phyloP scores from a whole-genome alignment of 2,888 invertebrate species.

The Drosophila merina region DNA sequence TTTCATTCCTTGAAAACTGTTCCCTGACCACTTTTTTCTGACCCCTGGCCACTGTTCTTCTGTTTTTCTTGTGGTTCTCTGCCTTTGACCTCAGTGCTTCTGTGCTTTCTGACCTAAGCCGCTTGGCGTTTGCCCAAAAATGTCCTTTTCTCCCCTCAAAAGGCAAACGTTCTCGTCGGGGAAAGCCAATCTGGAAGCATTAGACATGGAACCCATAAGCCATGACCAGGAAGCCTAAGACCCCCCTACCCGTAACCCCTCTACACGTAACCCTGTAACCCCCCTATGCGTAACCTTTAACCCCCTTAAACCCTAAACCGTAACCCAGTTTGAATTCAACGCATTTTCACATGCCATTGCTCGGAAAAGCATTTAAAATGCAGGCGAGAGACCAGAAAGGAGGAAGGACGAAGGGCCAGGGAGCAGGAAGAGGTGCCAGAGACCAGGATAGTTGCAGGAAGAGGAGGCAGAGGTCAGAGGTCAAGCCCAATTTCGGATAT shows the following conservation, averaged over 20 bases:
- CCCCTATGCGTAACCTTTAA: neutral
- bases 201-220: conserved; percentile 73
- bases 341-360: conserved; percentile 78
- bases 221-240: conserved; percentile 44
- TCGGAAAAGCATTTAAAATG: conserved; percentile 44
- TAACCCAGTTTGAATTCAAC: conserved; percentile 79
- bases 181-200: conserved; percentile 65
- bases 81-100: conserved; percentile 16
- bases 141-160: neutral
- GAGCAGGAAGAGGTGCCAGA: neutral
- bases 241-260: conserved; percentile 6
- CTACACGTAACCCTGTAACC: conserved; percentile 10
- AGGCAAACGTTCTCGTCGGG: conserved; percentile 4
- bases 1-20: no score
- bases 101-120: neutral
- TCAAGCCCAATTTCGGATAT: conserved; percentile 42
- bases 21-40: neutral
- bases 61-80: no score
- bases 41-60: conserved; percentile 4
- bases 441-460: no score
- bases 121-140: neutral
- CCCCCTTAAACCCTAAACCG: conserved; percentile 52
- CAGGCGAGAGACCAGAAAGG: conserved; percentile 19
- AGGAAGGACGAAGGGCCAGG: neutral
- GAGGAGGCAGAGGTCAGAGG: conserved; percentile 2